These are phyloP conservation scores for Chaetops frenatus DNA, from an alignment of 2,113 vertebrate genomes.

Conservation along the genomic window DNA sequence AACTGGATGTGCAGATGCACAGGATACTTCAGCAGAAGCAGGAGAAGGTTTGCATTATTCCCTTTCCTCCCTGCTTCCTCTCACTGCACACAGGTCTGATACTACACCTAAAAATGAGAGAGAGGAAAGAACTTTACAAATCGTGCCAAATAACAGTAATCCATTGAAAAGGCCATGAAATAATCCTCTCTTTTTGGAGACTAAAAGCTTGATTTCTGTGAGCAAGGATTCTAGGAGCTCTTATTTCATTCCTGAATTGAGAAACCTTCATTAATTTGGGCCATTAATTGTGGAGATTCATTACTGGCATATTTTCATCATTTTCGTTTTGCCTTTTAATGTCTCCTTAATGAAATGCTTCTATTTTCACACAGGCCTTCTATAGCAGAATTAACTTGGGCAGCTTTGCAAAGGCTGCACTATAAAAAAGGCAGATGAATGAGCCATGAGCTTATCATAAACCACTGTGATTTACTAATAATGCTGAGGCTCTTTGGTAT, in stretches of 20 bases:
- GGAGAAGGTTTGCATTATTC: constrained; percentile 39
- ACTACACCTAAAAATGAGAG: background rate
- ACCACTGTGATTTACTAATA: constrained; percentile 36
- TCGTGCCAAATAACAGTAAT: constrained; percentile 61
- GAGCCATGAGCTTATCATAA: constrained; percentile 9
- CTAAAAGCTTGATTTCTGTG: constrained; percentile 26
- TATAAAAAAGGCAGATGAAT: constrained; percentile 24
- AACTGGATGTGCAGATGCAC: constrained; percentile 51
- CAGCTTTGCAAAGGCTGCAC: background rate
- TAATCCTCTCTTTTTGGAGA: background rate
- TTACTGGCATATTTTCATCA: constrained; percentile 56
- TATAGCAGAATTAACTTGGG: constrained; percentile 4
- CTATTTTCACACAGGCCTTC: constrained; percentile 27
- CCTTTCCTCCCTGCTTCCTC: constrained; percentile 34
- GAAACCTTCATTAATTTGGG: constrained; percentile 47
- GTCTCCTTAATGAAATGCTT: constrained; percentile 50
- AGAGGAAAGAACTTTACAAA: constrained; percentile 56
- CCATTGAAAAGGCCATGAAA: constrained; percentile 31
- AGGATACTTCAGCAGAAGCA: constrained; percentile 38
- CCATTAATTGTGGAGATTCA: constrained; percentile 58
- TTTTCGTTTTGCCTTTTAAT: constrained; percentile 47
- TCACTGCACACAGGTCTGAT: constrained; percentile 15
- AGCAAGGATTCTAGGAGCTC: constrained; percentile 9
- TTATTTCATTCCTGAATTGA: constrained; percentile 31
- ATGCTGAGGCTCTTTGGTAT: background rate